A percentile compares a stretch with the other conserved stretches of the same genome.
phyloP scores from a whole-genome alignment of 2,797 vertebrate genomes.

The Eleutherodactylus coqui region DNA sequence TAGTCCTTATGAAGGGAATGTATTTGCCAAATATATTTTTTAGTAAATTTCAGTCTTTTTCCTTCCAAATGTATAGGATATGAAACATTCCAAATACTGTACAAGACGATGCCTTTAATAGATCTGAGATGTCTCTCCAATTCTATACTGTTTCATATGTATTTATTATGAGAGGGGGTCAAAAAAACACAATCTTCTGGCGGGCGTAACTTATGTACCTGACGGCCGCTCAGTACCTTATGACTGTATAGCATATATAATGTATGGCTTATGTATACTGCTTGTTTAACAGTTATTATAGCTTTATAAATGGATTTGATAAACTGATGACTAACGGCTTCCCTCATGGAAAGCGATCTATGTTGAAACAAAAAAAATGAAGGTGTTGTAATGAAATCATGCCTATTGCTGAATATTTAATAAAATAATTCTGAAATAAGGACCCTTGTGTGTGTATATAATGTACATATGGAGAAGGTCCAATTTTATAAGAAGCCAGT shows the following conservation, averaged over 20 bases:
- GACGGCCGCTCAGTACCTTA: constrained; percentile 64
- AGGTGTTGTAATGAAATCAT: constrained; percentile 73
- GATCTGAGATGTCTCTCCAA: constrained; percentile 34
- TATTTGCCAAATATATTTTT: constrained; percentile 42
- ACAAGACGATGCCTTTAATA: constrained; percentile 51
- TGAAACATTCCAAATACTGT: constrained; percentile 55
- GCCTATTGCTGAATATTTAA: constrained; percentile 74
- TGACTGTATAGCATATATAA: constrained; percentile 53
- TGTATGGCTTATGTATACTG: constrained; percentile 54
- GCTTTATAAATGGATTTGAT: constrained; percentile 69
- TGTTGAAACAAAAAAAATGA: constrained; percentile 68
- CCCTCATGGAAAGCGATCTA: constrained; percentile 68
- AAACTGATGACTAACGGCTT: constrained; percentile 65
- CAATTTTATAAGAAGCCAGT: no score
- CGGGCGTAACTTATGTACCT: constrained; percentile 22
- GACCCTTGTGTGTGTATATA: neutral
- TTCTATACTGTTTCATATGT: constrained; percentile 59
- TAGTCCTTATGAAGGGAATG: constrained; percentile 24
- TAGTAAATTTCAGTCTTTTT: neutral
- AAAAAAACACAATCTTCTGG: constrained; percentile 13
- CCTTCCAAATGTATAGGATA: constrained; percentile 45
- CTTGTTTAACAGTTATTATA: constrained; percentile 68
- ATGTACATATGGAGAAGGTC: neutral
- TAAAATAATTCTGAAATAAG: constrained; percentile 72
- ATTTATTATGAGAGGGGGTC: constrained; percentile 40